A percentile compares a stretch with the other conserved stretches of the same genome.
Conservation (phyloP, 1,140 invertebrate species). For the Chrysoperla carnea region DNA sequence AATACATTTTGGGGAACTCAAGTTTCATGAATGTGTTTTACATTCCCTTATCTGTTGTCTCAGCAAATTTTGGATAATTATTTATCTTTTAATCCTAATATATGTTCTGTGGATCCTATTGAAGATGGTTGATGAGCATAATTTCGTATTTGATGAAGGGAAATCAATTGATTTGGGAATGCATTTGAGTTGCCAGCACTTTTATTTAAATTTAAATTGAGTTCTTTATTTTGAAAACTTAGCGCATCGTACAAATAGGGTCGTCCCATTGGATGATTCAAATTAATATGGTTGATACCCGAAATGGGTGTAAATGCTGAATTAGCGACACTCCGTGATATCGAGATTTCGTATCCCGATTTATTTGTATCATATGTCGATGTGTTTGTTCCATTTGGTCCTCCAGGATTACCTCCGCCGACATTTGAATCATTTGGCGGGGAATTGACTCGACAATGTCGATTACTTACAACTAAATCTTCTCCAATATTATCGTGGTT, state of each 20-base stretch:
- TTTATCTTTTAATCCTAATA: not conserved
- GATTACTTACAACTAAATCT: constrained; percentile 4
- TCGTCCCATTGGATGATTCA: constrained; percentile 52
- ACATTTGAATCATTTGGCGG: constrained; percentile 4
- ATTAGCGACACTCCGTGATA: constrained; percentile 37
- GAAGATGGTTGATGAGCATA: constrained; percentile 72
- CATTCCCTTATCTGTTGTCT: too few relatives aligned
- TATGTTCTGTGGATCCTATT: not conserved
- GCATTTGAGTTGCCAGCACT: constrained; percentile 36
- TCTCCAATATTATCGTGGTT: not conserved
- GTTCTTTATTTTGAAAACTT: constrained; percentile 52
- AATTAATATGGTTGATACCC: constrained; percentile 52
- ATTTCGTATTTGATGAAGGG: constrained; percentile 90
- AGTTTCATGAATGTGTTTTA: too few relatives aligned
- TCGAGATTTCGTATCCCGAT: constrained; percentile 19
- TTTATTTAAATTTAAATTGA: constrained; percentile 23
- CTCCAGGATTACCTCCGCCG: constrained; percentile 3
- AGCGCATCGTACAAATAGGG: constrained; percentile 88
- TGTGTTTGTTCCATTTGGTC: constrained; percentile 5
- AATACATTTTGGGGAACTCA: too few relatives aligned
- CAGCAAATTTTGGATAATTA: not conserved
- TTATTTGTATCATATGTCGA: constrained; percentile 6
- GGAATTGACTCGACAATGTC: constrained; percentile 6
- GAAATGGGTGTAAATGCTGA: constrained; percentile 83
- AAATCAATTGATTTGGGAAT: constrained; percentile 89